phyloP scores from a whole-genome alignment of 1,140 invertebrate species.

The Polyergus mexicanus region DNA sequence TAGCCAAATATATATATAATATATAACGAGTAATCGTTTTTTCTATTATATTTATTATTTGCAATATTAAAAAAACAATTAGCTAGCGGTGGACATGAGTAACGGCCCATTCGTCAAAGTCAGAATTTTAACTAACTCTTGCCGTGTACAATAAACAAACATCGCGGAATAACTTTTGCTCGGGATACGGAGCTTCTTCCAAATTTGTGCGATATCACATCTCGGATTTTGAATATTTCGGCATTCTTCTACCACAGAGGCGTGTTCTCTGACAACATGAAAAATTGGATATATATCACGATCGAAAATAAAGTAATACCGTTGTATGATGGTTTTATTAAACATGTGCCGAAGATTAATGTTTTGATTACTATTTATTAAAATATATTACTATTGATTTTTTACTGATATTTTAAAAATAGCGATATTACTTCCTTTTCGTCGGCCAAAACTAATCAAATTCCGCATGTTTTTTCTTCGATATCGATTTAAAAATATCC shows the following conservation, averaged over 20 bases:
- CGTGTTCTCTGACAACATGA: not conserved
- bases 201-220: slow-evolving; percentile 39
- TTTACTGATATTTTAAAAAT: not conserved
- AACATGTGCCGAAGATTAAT: not conserved
- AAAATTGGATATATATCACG: not conserved
- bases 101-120: slow-evolving; percentile 41
- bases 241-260: not conserved
- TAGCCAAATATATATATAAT: not conserved
- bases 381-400: not conserved
- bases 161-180: slow-evolving; percentile 16
- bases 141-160: not conserved
- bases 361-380: not conserved
- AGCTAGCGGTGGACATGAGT: slow-evolving; percentile 22
- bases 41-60: slow-evolving; percentile 2
- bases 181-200: not conserved
- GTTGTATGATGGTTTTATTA: slow-evolving; percentile 6
- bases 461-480: not conserved
- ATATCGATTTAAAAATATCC: slow-evolving; percentile 23
- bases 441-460: not conserved
- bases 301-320: slow-evolving; percentile 30
- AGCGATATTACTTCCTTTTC: not conserved
- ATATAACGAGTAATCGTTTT: slow-evolving; percentile 1
- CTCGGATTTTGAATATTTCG: slow-evolving; percentile 27
- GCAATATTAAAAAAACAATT: slow-evolving; percentile 18
- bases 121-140: slow-evolving; percentile 33